Evolutionary conservation across 1,140 invertebrate species (phyloP).

Genomic region (Anoplolepis gracilipes): DNA sequence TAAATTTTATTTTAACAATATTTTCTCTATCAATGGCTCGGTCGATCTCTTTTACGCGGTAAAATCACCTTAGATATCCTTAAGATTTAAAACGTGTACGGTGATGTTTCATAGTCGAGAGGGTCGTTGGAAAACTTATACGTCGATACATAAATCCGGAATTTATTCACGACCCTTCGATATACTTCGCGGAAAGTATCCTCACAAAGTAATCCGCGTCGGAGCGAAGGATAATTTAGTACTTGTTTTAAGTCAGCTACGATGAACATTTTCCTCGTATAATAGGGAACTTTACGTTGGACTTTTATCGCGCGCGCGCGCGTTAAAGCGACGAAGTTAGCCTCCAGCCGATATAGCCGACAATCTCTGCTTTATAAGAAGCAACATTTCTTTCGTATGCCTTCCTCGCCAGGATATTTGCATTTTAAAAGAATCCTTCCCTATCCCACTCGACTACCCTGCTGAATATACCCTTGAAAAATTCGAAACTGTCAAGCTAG

Average conservation of each 20-base stretch:
- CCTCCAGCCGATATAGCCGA: constrained; percentile 43
- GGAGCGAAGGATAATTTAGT: constrained; percentile 58
- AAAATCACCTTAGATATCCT: constrained; percentile 3
- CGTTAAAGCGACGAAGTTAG: constrained; percentile 66
- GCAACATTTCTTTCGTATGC: constrained; percentile 78
- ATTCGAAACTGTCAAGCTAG: constrained; percentile 79
- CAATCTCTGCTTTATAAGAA: constrained; percentile 74
- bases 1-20: constrained; percentile 5
- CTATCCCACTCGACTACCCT: constrained; percentile 26
- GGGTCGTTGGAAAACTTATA: constrained; percentile 45
- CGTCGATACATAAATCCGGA: constrained; percentile 37
- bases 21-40: neutral
- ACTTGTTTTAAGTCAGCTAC: constrained; percentile 59
- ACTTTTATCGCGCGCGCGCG: constrained; percentile 63
- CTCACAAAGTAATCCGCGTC: constrained; percentile 41
- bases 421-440: constrained; percentile 81
- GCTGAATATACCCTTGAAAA: constrained; percentile 74
- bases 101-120: constrained; percentile 24
- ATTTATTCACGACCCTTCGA: constrained; percentile 58
- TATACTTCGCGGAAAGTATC: constrained; percentile 49
- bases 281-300: constrained; percentile 46
- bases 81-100: constrained; percentile 41
- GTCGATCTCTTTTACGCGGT: neutral
- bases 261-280: constrained; percentile 54
- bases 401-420: constrained; percentile 76